These are phyloP conservation scores for Arctocebus calabarensis DNA, from an alignment of 2,797 vertebrate genomes.

Conservation along the genomic window DNA sequence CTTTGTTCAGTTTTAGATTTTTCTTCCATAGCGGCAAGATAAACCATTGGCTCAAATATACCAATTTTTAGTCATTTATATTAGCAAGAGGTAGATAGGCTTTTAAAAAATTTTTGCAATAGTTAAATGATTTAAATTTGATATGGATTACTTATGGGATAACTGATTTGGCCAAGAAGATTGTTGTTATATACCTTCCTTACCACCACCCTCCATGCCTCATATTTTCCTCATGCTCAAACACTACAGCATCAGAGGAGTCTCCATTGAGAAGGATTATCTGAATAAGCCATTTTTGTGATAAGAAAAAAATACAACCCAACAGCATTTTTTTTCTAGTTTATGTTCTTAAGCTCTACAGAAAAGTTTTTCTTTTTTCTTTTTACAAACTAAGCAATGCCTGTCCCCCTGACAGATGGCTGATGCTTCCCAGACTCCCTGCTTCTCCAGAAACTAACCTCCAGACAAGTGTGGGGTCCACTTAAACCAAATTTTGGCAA, in stretches of 20 bases:
- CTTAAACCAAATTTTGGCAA: slow-evolving; percentile 43
- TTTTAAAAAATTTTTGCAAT: not conserved
- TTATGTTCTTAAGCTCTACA: slow-evolving; percentile 34
- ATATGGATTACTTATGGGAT: not conserved
- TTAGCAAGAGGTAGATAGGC: not conserved
- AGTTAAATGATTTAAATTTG: slow-evolving; percentile 6
- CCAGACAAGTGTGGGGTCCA: slow-evolving; percentile 16
- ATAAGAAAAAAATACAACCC: slow-evolving; percentile 19
- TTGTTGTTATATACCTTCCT: not conserved
- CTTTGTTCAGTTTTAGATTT: not conserved
- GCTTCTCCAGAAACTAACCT: slow-evolving; percentile 56
- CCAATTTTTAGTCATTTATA: slow-evolving; percentile 23
- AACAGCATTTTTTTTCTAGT: not conserved
- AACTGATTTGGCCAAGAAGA: not conserved
- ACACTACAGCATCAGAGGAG: not conserved
- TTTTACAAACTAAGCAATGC: slow-evolving; percentile 42
- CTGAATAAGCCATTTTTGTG: slow-evolving; percentile 34
- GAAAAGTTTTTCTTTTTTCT: slow-evolving; percentile 9
- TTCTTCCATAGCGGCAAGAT: not conserved
- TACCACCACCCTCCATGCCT: not conserved
- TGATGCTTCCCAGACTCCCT: slow-evolving; percentile 62
- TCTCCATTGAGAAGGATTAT: slow-evolving; percentile 23
- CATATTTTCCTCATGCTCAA: slow-evolving; percentile 39
- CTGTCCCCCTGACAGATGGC: slow-evolving; percentile 17
- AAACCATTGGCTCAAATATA: not conserved